Evolutionary conservation across 2,888 invertebrate species (phyloP), one percentile per base, ranked within the genome.

Genomic region (Stegophylla sp.): DNA sequence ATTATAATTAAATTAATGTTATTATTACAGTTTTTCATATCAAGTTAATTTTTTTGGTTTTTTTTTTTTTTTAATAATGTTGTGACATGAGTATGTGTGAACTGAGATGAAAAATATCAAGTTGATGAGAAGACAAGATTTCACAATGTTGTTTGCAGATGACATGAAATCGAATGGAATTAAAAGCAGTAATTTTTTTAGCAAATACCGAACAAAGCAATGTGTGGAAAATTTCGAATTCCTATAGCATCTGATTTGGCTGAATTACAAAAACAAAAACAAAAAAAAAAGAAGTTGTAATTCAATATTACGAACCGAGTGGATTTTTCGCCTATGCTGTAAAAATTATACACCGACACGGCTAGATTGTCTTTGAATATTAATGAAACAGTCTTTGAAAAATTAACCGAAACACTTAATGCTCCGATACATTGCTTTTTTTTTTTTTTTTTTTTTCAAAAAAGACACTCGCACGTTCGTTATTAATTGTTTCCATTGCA

Each of bases 61-160:
- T n/a, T n/a, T n/a, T n/a, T 34, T 43, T 59, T 17, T 73, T 73
- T 73, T 45, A 43, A 73, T 73, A 73, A 73, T 73, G 17, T 73
- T 26, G 17, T 20, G 12, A 13, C 53, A 56, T 53, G 23, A n/a
- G 34, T 34, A 43, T 23, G n/a, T 0, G 23, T 20, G 41, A n/a
- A 34, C 56, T 26, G 12, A 15, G 41, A 20, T 17, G 75, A 72
- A 34, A 51, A 64, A 75, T 23, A 23, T 26, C 64, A 43, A 26
- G 66, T 45, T n/a, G 67, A 56, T n/a, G 56, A 53, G 64, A 73
- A 56, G 17, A 51, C 17, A 61, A 34, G 64, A 53, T 15, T 75
- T 82, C 28, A 67, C 43, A 43, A 26, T 56, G 66, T 67, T 43
- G 28, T 77, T 77, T 45, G 45, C 77, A 69, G 59, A 76, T 76